Conservation (phyloP, 2,888 invertebrate species). For the Trypoxylon attenuatum region DNA sequence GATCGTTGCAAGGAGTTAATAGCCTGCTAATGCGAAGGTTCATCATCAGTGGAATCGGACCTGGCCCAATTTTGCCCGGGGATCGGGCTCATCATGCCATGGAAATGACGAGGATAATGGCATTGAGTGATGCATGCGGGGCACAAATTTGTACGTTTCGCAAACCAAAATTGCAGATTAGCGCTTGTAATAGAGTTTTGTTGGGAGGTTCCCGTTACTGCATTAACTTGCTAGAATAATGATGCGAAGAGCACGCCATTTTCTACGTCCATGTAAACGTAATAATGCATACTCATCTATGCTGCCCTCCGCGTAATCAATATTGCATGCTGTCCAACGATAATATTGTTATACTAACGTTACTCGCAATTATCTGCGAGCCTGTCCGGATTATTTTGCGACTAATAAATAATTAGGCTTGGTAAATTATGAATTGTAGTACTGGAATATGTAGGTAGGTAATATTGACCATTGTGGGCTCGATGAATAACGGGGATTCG, state of each 20-base stretch:
- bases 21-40: neutral
- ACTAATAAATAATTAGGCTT: slow-evolving; percentile 39
- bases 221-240: slow-evolving; percentile 25
- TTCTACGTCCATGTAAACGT: slow-evolving; percentile 41
- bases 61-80: neutral
- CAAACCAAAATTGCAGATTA: slow-evolving; percentile 27
- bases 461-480: too few species aligned
- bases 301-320: slow-evolving; percentile 42
- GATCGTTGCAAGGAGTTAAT: neutral
- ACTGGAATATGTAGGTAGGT: too few species aligned
- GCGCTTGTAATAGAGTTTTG: slow-evolving; percentile 29
- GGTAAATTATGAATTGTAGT: slow-evolving; percentile 40
- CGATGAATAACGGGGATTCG: too few species aligned
- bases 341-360: slow-evolving; percentile 51
- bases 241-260: slow-evolving; percentile 23
- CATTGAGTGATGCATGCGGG: slow-evolving; percentile 4
- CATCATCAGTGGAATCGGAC: neutral
- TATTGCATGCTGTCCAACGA: slow-evolving; percentile 36
- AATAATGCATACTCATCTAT: slow-evolving; percentile 41
- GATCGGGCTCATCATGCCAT: neutral
- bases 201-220: slow-evolving; percentile 25
- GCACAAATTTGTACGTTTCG: slow-evolving; percentile 1
- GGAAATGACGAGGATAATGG: neutral
- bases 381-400: slow-evolving; percentile 48
- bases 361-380: slow-evolving; percentile 45